phyloP scores from a whole-genome alignment of 2,888 invertebrate species.

The Parnassius glacialis region DNA sequence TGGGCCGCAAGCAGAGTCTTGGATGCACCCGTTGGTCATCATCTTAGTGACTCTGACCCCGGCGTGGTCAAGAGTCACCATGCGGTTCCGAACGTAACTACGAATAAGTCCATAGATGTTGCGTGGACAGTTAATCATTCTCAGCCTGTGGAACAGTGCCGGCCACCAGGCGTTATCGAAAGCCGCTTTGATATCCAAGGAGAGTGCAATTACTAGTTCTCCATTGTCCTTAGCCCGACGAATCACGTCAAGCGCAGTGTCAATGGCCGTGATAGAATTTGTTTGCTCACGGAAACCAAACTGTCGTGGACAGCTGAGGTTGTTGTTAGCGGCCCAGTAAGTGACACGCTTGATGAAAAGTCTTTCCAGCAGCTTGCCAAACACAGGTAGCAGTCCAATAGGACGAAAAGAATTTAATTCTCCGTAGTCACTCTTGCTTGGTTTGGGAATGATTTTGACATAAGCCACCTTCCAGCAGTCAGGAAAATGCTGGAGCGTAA shows the following conservation, averaged over 20 bases:
- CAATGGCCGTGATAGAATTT: slow-evolving; percentile 13
- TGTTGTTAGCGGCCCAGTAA: not conserved
- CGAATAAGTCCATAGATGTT: slow-evolving; percentile 1
- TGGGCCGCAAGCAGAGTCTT: too few species aligned
- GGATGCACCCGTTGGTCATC: not conserved
- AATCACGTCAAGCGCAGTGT: slow-evolving; percentile 16
- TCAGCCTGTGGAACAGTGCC: too few species aligned
- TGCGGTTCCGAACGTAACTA: not conserved
- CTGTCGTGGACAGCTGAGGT: not conserved
- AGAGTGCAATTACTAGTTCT: slow-evolving; percentile 23
- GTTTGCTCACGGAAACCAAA: slow-evolving; percentile 32
- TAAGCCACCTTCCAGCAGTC: slow-evolving; percentile 28
- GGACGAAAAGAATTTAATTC: too few species aligned
- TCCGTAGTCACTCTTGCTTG: slow-evolving; percentile 24
- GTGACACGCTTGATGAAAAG: not conserved
- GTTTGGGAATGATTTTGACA: slow-evolving; percentile 28
- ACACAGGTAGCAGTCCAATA: slow-evolving; percentile 10
- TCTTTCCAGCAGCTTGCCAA: slow-evolving; percentile 33
- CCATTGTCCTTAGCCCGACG: not conserved
- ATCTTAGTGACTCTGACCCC: not conserved
- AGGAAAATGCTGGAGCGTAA: too few species aligned
- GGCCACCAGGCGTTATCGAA: too few species aligned
- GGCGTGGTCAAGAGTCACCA: not conserved
- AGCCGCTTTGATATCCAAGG: slow-evolving; percentile 21
- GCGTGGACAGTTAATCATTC: not conserved